Base-by-base conservation (phyloP, 2,113 vertebrate species). In the Acrocephalus arundinaceus region DNA sequence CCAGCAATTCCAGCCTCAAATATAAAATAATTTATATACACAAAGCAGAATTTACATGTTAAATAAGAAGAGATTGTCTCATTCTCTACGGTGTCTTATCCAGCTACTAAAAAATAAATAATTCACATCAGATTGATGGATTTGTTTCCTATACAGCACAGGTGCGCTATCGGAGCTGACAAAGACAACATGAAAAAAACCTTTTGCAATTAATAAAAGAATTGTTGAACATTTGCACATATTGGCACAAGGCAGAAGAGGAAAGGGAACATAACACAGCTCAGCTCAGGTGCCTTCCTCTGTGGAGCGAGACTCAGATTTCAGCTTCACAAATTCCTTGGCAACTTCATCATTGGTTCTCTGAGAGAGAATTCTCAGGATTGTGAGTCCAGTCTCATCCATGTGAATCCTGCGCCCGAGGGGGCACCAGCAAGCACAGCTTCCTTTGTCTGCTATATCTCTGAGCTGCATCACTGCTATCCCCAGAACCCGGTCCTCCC, bases 351-450 rank as follows among this genome's bases (percentile, higher is more conserved):
- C 99, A 54, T 98, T 99, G 97, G 98, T 98, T 96, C 99, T 98
- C 97, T 99, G 99, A n/a, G 99, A 99, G 54, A 99, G 98, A 97
- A 99, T 99, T 51, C 99, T 98, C 95, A 99, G 98, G 93, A 99
- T 97, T 15, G 99, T 99, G 94, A 99, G 98, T 85, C 99, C 99
- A 4, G 99, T 99, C 85, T 99, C 99, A 74, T 99, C 99, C 98
- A 99, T 99, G 94, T 98, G 97, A 85, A 99, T 98, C 89, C 98
- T 98, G 30, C 98, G 97, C 27, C 99, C 99, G 6, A 99, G 97
- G 0, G 99, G 98, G 78, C 99, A 99, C 99, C 99, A 99, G 98
- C 99, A 99, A 45, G 99, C 99, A 35, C 99, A 99, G 98, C 98
- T 99, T 79, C 98, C 99, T 93, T 98, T 98, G 92, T 98, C 98